Base-by-base conservation (phyloP, 2,888 invertebrate species). In the Glyphotaelius pellucidus region DNA sequence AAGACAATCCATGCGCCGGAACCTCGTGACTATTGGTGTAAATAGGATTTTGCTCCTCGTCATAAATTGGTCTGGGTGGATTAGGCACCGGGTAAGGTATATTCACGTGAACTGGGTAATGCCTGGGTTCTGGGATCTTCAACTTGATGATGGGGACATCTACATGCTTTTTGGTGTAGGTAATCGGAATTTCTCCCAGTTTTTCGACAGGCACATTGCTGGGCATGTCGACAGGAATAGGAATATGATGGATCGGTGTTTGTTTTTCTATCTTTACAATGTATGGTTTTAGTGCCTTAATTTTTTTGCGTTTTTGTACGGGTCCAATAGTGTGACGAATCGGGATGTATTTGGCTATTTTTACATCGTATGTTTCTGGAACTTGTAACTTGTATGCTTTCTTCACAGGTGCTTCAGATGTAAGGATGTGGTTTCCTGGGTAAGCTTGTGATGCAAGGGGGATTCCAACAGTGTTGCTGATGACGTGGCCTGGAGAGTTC, bases 251-350 rank as follows among this genome's bases (percentile, higher is more conserved):
- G 9, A 67, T 67, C 25, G 25, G 2, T 9, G 9, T 2, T 25
- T 67, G 86, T 80, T 92, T 90, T 79, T 93, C 93, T 14, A 93
- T 92, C 19, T 91, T 93, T 14, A 93, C 93, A 2, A 93, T 91
- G 80, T 93, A 93, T n/a, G 92, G 93, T 81, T 90, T 91, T 93
- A 96, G 96, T 15, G 96, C 96, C 90, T 96, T 94, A 38, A 96
- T 95, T n/a, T 96, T 95, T 94, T 96, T 96, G 91, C 96, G 96
- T 91, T 96, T 94, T 95, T 96, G 95, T 88, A 96, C 95, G 47
- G 96, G 95, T 25, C 67, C 67, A 67, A 67, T 67, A 67, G 67
- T 67, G 2, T 67, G 67, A 67, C 67, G 67, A n/a, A 67, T 67
- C 9, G 67, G 67, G 67, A 67, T 67, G 67, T 25, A 67, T 67